phyloP scores from a whole-genome alignment of 2,113 vertebrate species.

The Reinhardtius hippoglossoides region DNA sequence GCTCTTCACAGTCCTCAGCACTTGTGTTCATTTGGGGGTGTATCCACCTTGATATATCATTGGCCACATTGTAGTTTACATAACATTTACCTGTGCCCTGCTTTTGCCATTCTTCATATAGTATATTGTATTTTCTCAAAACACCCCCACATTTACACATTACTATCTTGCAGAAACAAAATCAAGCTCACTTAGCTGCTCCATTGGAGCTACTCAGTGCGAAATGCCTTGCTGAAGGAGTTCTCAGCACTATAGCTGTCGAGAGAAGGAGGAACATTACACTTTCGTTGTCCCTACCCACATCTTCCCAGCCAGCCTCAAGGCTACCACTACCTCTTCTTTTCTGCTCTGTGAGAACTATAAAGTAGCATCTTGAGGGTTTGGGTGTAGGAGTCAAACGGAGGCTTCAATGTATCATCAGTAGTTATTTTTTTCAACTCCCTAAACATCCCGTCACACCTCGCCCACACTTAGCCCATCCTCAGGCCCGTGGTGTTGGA shows the following conservation, averaged over 20 bases:
- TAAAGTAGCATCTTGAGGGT: neutral
- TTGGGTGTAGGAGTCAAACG: too few species aligned
- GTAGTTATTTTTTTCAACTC: slow-evolving; percentile 25
- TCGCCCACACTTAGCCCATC: slow-evolving; percentile 53
- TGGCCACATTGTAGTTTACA: slow-evolving; percentile 6
- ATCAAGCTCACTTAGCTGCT: too few species aligned
- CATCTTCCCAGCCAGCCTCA: slow-evolving; percentile 36
- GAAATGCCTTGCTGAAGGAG: slow-evolving; percentile 22
- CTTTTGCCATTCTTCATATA: slow-evolving; percentile 7
- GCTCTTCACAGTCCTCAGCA: slow-evolving; percentile 33
- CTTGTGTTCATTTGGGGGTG: slow-evolving; percentile 23
- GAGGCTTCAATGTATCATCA: neutral
- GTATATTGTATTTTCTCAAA: slow-evolving; percentile 16
- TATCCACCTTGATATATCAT: slow-evolving; percentile 34
- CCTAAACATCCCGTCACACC: slow-evolving; percentile 24
- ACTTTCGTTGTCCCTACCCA: slow-evolving; percentile 14
- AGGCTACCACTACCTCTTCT: slow-evolving; percentile 24
- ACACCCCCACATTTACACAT: neutral
- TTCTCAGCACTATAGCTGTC: slow-evolving; percentile 14
- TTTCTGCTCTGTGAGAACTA: slow-evolving; percentile 42
- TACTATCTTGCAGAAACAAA: too few species aligned
- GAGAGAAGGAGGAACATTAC: neutral
- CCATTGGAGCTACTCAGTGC: too few species aligned
- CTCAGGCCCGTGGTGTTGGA: slow-evolving; percentile 55
- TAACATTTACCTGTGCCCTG: neutral